These are phyloP conservation scores for Sphaerodactylus townsendi DNA, from an alignment of 2,113 vertebrate species.

Conservation along the genomic window DNA sequence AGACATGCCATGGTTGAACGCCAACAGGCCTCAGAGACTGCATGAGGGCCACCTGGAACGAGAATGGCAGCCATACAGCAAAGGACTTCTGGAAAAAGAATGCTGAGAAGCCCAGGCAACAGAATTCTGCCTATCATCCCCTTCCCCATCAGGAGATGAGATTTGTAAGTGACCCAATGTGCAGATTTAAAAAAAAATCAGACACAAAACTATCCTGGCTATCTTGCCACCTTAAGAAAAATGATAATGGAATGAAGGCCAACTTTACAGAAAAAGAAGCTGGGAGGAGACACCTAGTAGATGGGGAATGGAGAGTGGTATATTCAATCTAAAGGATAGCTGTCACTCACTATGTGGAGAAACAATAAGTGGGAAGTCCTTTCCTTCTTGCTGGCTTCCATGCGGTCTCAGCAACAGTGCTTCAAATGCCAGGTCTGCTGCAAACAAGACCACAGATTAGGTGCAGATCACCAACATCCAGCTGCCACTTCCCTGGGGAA, in stretches of 20 bases:
- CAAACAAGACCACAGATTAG: slow-evolving; percentile 66
- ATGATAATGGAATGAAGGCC: neutral
- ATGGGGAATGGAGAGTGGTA: neutral
- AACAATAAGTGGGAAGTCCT: slow-evolving; percentile 73
- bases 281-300: neutral
- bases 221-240: neutral
- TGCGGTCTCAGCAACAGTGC: slow-evolving; percentile 76
- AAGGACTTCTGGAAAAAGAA: neutral
- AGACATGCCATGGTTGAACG: slow-evolving; percentile 72
- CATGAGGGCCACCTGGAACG: slow-evolving; percentile 81
- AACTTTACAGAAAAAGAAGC: neutral
- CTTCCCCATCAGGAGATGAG: neutral
- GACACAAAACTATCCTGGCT: neutral
- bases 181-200: neutral
- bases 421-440: slow-evolving; percentile 62
- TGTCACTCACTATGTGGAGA: slow-evolving; percentile 81
- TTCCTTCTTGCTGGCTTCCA: neutral
- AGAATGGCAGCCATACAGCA: fast-evolving
- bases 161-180: neutral
- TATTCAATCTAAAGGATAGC: neutral
- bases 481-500: fast-evolving
- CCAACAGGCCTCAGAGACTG: slow-evolving; percentile 82
- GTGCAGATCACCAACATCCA: neutral
- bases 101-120: neutral
- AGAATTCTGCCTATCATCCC: neutral